Percentiles rank a stretch among this genome's conserved stretches.
These are phyloP conservation scores for Corapipo altera DNA, from an alignment of 2,113 vertebrate species.

Conservation along the genomic window DNA sequence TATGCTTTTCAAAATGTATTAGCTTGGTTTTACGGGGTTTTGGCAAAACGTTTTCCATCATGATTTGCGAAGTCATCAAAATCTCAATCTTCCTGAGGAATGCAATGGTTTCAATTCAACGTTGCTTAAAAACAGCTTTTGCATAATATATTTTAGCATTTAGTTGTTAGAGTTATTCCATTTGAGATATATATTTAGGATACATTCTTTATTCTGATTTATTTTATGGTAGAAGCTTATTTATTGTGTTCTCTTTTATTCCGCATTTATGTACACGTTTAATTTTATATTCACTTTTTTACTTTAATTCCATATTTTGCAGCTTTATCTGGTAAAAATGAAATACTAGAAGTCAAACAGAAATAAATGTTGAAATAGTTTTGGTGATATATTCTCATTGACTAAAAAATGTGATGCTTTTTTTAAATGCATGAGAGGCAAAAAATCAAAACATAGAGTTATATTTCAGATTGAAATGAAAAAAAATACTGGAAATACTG, in stretches of 20 bases:
- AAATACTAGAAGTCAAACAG: conserved; percentile 12
- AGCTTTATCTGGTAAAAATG: background rate
- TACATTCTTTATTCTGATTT: conserved; percentile 27
- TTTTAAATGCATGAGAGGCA: background rate
- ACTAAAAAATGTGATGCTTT: background rate
- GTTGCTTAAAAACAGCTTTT: background rate
- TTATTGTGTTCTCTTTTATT: conserved; percentile 18
- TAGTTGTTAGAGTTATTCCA: background rate
- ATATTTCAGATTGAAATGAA: background rate
- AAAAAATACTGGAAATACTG: background rate
- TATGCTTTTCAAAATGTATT: conserved; percentile 44
- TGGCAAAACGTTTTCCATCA: background rate
- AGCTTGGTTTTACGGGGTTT: background rate
- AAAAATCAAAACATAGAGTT: background rate
- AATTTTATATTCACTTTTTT: conserved; percentile 33
- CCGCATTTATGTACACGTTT: background rate
- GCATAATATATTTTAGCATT: background rate
- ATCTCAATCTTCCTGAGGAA: background rate
- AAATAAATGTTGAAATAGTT: background rate
- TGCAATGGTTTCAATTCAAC: background rate
- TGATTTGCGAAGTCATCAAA: background rate
- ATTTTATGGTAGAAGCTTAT: conserved; percentile 14
- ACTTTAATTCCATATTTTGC: background rate
- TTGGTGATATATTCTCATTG: conserved; percentile 5
- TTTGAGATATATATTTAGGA: background rate